phyloP scores from a whole-genome alignment of 2,113 vertebrate genomes.

The Excalfactoria chinensis region DNA sequence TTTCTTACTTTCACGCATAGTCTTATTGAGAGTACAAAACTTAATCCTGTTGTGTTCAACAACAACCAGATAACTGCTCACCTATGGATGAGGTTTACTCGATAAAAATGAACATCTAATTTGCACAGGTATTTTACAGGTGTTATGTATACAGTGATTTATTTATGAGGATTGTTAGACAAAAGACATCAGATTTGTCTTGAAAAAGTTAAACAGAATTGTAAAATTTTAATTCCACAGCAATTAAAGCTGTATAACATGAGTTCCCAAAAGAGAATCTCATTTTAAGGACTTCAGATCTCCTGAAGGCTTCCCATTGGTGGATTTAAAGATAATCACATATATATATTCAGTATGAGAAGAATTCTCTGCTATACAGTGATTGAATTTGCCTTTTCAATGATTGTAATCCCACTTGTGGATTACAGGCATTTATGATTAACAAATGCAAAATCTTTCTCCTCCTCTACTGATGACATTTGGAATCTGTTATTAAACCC shows the following conservation, averaged over 20 bases:
- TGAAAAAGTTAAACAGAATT: background rate
- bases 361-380: background rate
- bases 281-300: background rate
- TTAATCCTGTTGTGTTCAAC: background rate
- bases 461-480: background rate
- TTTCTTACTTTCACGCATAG: background rate
- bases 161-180: background rate
- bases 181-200: background rate
- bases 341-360: constrained; percentile 20
- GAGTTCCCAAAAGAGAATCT: background rate
- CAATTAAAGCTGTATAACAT: background rate
- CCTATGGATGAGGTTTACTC: background rate
- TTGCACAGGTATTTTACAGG: background rate
- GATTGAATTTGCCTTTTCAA: background rate
- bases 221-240: background rate
- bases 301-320: background rate
- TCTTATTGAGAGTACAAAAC: background rate
- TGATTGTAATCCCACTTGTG: background rate
- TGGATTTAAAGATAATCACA: background rate
- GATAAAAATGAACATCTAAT: background rate
- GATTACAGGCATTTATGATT: background rate
- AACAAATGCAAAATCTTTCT: background rate
- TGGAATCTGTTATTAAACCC: background rate
- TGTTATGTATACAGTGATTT: background rate
- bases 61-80: background rate